phyloP scores from a whole-genome alignment of 2,888 invertebrate genomes.

The Sinohyriopsis cumingii region DNA sequence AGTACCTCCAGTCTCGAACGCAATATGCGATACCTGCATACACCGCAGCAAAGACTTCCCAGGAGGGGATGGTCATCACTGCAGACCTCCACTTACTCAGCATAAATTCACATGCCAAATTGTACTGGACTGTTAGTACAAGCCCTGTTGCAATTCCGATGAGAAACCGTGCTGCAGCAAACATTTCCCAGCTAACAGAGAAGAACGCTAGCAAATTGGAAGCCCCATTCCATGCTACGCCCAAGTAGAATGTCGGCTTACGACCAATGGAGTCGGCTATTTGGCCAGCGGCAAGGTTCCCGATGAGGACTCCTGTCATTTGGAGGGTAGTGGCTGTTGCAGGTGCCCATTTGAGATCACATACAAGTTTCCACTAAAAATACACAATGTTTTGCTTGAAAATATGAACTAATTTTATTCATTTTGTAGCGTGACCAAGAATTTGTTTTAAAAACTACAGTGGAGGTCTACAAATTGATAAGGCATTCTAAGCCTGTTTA shows the following conservation, averaged over 20 bases:
- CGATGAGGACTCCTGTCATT: constrained; percentile 34
- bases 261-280: constrained; percentile 35
- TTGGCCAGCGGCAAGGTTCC: constrained; percentile 28
- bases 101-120: constrained; percentile 37
- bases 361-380: constrained; percentile 34
- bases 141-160: constrained; percentile 33
- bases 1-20: constrained; percentile 38
- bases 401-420: too few relatives aligned
- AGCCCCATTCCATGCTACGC: constrained; percentile 5
- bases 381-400: too few relatives aligned
- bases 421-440: too few relatives aligned
- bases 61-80: constrained; percentile 39
- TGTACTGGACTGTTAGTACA: constrained; percentile 20
- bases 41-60: constrained; percentile 31
- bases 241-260: constrained; percentile 29
- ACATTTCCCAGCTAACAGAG: constrained; percentile 33
- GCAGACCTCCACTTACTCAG: constrained; percentile 36
- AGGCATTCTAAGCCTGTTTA: too few relatives aligned
- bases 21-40: constrained; percentile 33
- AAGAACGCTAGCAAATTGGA: constrained; percentile 22
- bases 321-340: constrained; percentile 29
- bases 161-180: constrained; percentile 29
- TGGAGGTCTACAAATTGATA: too few relatives aligned
- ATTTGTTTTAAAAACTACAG: too few relatives aligned
- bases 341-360: constrained; percentile 24